These are phyloP conservation scores for Pyralis farinalis DNA, from an alignment of 2,888 invertebrate genomes.

Conservation along the genomic window DNA sequence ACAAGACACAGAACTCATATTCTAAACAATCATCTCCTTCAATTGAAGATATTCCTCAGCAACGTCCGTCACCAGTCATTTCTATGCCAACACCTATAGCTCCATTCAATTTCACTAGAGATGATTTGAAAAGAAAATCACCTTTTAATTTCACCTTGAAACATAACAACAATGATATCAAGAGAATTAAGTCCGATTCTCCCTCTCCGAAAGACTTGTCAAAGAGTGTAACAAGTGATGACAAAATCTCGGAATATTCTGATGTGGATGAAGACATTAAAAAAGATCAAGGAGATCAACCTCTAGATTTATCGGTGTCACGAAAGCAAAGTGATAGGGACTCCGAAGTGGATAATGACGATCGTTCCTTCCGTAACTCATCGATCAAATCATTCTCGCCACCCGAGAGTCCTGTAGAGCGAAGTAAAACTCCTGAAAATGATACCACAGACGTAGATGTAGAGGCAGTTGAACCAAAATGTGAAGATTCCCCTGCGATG, in stretches of 20 bases:
- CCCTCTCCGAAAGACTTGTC: conserved; percentile 62
- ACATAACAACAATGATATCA: conserved; percentile 50
- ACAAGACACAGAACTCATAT: conserved; percentile 60
- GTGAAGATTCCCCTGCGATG: conserved; percentile 60
- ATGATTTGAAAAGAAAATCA: conserved; percentile 57
- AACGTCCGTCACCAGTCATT: conserved; percentile 84
- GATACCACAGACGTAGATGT: conserved; percentile 80
- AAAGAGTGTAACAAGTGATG: conserved; percentile 46
- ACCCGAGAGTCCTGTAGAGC: conserved; percentile 59
- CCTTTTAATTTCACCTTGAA: conserved; percentile 60
- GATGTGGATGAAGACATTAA: conserved; percentile 55
- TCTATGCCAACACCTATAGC: conserved; percentile 66
- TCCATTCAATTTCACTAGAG: conserved; percentile 52
- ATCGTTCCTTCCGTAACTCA: conserved; percentile 64
- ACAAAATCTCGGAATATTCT: conserved; percentile 55
- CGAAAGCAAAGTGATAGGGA: conserved; percentile 74
- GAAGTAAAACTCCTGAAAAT: conserved; percentile 68
- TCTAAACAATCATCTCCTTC: conserved; percentile 85
- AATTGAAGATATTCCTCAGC: conserved; percentile 83
- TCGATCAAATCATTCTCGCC: conserved; percentile 70
- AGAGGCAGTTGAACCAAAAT: conserved; percentile 72
- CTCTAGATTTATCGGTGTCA: conserved; percentile 87
- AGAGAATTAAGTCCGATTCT: conserved; percentile 42
- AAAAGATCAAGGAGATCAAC: conserved; percentile 82
- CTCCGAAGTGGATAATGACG: conserved; percentile 59